Percentiles rank a stretch among this genome's conserved stretches.
Conservation (phyloP, 2,113 vertebrate genomes). For the Lipophrys pholis region DNA sequence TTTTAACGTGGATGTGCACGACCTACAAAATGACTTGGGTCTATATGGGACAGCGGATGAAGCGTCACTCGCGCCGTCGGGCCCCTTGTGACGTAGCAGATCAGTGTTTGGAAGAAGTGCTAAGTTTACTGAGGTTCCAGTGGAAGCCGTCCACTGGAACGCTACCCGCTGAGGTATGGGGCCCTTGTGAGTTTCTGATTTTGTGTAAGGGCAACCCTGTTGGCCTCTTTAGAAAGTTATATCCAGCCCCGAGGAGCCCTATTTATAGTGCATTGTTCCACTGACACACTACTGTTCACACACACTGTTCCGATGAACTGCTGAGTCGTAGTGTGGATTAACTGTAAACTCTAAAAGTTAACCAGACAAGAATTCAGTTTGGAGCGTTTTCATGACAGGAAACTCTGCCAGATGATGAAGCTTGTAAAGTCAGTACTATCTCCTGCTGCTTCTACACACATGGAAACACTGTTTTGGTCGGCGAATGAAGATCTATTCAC, state of each 20-base stretch:
- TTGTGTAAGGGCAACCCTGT: constrained; percentile 69
- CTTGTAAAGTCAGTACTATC: no score
- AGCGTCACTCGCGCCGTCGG: not conserved
- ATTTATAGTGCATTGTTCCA: constrained; percentile 82
- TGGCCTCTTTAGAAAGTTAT: constrained; percentile 74
- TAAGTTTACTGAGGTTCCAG: constrained; percentile 47
- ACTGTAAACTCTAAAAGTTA: no score
- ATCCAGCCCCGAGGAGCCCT: constrained; percentile 66
- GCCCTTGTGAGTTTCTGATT: constrained; percentile 65
- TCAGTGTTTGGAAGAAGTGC: constrained; percentile 31
- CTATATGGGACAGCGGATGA: not conserved
- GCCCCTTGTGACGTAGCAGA: constrained; percentile 6
- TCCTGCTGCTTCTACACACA: no score
- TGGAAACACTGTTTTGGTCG: no score
- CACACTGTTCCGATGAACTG: constrained; percentile 2
- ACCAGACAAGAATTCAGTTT: no score
- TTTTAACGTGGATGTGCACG: not conserved
- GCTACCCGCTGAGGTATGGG: constrained; percentile 54
- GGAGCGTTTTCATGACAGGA: no score
- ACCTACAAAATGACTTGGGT: not conserved
- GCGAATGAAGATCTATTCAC: no score
- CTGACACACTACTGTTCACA: constrained; percentile 71
- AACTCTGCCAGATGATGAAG: no score
- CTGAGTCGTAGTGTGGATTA: not conserved
- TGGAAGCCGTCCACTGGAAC: constrained; percentile 57